A percentile compares a stretch with the other conserved stretches of the same genome.
Evolutionary conservation across 2,113 vertebrate genomes (phyloP).

Genomic region (Aegotheles bennettii): DNA sequence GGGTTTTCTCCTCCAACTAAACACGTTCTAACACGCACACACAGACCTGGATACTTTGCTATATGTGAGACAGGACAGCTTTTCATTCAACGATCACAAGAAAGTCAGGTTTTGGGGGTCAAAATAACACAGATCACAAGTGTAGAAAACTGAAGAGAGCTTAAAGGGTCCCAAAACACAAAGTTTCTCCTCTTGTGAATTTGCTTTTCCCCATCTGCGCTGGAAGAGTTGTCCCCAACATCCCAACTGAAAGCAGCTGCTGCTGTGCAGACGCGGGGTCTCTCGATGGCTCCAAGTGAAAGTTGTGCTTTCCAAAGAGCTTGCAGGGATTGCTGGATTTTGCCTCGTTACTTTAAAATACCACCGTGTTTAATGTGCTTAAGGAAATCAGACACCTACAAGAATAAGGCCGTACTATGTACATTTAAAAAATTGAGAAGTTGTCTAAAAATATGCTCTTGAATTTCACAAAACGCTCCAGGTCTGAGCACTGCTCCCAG

Average conservation of each 20-base stretch:
- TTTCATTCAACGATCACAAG: neutral
- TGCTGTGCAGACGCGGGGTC: neutral
- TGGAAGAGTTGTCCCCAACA: neutral
- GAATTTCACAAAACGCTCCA: neutral
- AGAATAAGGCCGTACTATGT: neutral
- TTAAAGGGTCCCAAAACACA: neutral
- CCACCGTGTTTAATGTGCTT: neutral
- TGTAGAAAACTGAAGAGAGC: neutral
- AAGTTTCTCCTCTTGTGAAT: neutral
- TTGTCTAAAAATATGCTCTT: neutral
- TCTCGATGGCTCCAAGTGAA: neutral
- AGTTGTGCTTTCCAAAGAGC: neutral
- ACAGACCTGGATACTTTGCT: neutral
- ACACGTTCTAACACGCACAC: neutral
- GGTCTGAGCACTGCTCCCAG: neutral
- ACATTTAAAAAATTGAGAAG: neutral
- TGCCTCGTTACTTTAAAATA: neutral
- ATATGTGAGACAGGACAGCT: neutral
- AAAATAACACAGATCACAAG: neutral
- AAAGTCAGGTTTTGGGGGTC: neutral
- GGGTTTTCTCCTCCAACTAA: neutral
- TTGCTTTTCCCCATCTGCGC: neutral
- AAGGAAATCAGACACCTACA: neutral
- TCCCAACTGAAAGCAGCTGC: neutral
- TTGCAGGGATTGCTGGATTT: neutral